Percentiles rank a stretch among this genome's conserved stretches.
These are phyloP conservation scores for Adela reaumurella DNA, from an alignment of 2,888 invertebrate species.

Conservation along the genomic window DNA sequence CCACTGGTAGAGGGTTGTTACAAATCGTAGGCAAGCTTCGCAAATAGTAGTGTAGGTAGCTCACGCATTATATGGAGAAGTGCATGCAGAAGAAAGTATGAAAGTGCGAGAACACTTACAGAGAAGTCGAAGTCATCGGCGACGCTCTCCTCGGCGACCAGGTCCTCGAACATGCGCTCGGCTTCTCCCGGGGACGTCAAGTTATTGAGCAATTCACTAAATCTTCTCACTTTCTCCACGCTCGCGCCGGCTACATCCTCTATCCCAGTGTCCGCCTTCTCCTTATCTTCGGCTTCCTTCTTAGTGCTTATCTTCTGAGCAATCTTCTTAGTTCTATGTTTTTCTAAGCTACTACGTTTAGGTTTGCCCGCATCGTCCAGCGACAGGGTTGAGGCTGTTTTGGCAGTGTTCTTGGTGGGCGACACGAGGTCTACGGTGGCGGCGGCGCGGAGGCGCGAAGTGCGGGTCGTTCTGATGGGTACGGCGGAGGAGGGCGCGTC, in stretches of 20 bases:
- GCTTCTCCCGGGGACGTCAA: conserved; percentile 48
- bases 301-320: background rate
- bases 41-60: too few species aligned
- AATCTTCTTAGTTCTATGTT: background rate
- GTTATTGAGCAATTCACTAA: conserved; percentile 51
- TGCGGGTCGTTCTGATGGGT: conserved; percentile 66
- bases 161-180: conserved; percentile 43
- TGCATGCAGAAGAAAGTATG: too few species aligned
- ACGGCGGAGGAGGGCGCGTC: conserved; percentile 33
- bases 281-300: conserved; percentile 14
- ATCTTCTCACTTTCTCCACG: conserved; percentile 49
- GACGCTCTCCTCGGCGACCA: conserved; percentile 25
- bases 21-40: too few species aligned
- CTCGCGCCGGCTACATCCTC: conserved; percentile 36
- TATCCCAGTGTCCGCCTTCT: conserved; percentile 22
- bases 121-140: background rate
- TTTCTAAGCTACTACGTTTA: conserved; percentile 32
- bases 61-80: too few species aligned
- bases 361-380: conserved; percentile 29
- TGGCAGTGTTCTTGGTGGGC: conserved; percentile 30
- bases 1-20: too few species aligned
- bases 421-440: conserved; percentile 26
- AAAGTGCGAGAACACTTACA: background rate
- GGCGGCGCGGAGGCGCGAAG: conserved; percentile 68
- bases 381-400: conserved; percentile 44